Evolutionary conservation across 2,113 vertebrate genomes (phyloP).

Genomic region (Montifringilla adamsi): DNA sequence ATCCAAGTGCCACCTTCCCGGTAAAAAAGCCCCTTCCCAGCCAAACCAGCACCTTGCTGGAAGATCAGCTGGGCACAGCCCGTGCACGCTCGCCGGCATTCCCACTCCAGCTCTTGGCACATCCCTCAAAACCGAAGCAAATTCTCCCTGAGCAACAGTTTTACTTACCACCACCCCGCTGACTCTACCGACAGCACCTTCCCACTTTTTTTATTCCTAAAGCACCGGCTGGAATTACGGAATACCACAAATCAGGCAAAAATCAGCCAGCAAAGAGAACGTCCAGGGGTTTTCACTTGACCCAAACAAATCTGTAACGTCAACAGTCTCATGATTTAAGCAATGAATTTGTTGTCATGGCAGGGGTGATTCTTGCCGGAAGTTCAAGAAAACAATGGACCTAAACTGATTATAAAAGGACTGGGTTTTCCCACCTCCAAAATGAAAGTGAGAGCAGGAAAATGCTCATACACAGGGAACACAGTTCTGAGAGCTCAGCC

Average conservation of each 20-base stretch:
- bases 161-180: not conserved
- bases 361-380: conserved; percentile 42
- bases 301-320: conserved; percentile 22
- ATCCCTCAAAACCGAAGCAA: conserved; percentile 19
- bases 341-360: conserved; percentile 14
- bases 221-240: not conserved
- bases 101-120: not conserved
- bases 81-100: not conserved
- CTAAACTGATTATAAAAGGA: conserved; percentile 39
- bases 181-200: not conserved
- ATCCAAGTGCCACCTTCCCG: not conserved
- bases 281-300: not conserved
- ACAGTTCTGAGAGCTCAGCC: not conserved
- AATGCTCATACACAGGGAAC: not conserved
- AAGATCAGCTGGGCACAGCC: not conserved
- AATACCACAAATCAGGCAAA: not conserved
- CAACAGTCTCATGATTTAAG: not conserved
- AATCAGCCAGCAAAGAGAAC: not conserved
- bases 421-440: conserved; percentile 39
- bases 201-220: not conserved
- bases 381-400: conserved; percentile 56
- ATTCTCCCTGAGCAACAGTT: conserved; percentile 18
- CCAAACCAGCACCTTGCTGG: not conserved
- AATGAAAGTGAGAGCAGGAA: conserved; percentile 41
- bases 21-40: not conserved